These are phyloP conservation scores for Paguma larvata DNA, from an alignment of 2,797 vertebrate species.

Conservation along the genomic window DNA sequence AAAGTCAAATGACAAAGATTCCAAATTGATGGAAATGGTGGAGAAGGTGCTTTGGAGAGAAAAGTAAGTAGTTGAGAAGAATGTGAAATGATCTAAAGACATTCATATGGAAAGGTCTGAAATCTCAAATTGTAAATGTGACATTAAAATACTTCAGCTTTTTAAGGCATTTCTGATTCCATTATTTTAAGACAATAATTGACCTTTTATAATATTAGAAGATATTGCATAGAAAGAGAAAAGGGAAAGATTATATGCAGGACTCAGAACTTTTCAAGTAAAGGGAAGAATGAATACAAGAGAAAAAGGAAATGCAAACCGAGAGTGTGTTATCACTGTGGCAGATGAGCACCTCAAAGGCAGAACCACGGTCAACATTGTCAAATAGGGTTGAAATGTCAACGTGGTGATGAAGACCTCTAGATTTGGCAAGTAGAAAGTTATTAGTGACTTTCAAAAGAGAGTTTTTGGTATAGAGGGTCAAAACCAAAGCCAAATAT, in stretches of 20 bases:
- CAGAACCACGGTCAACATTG: not conserved
- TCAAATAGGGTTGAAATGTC: not conserved
- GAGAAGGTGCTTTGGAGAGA: not conserved
- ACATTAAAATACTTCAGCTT: not conserved
- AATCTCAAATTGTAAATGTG: not conserved
- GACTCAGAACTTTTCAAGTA: not conserved
- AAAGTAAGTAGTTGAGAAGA: not conserved
- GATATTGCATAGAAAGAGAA: not conserved
- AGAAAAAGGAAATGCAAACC: not conserved
- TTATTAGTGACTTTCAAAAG: not conserved
- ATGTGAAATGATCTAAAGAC: not conserved
- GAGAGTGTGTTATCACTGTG: not conserved
- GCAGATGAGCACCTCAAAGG: not conserved
- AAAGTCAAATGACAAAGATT: not conserved
- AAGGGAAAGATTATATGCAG: not conserved
- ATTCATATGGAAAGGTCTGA: not conserved
- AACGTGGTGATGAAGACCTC: not conserved
- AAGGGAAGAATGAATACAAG: not conserved
- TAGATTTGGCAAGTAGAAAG: not conserved
- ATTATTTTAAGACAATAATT: not conserved
- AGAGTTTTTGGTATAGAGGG: not conserved
- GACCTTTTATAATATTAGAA: not conserved
- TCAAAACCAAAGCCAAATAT: slow-evolving; percentile 2
- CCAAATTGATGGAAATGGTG: not conserved
- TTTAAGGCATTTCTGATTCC: not conserved